Evolutionary conservation across 2,797 vertebrate genomes (phyloP).

Genomic region (Vultur gryphus): DNA sequence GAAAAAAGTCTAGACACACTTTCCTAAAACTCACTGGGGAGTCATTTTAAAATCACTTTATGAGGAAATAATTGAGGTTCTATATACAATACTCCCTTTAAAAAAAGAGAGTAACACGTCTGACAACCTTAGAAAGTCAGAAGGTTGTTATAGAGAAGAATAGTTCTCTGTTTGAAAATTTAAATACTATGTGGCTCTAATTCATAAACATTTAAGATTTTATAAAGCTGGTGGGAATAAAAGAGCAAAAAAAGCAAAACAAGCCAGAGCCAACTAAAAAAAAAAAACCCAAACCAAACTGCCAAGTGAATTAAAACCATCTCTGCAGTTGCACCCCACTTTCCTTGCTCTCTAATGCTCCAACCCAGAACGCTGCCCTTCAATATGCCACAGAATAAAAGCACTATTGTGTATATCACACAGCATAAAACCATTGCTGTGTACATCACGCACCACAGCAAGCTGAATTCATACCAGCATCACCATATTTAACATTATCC

Average conservation of each 20-base stretch:
- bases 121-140: slow-evolving; percentile 61
- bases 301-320: slow-evolving; percentile 26
- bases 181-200: slow-evolving; percentile 59
- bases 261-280: neutral
- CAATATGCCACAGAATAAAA: neutral
- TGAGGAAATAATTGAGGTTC: slow-evolving; percentile 76
- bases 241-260: slow-evolving; percentile 5
- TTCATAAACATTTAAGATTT: slow-evolving; percentile 65
- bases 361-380: neutral
- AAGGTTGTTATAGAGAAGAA: slow-evolving; percentile 62
- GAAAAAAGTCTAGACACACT: slow-evolving; percentile 76
- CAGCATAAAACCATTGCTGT: neutral
- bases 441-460: neutral
- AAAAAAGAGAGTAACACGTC: slow-evolving; percentile 46
- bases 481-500: neutral
- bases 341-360: neutral
- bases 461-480: neutral
- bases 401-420: neutral
- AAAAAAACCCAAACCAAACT: neutral
- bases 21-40: slow-evolving; percentile 73
- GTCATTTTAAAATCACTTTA: slow-evolving; percentile 75
- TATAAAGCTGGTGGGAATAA: slow-evolving; percentile 55
- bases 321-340: neutral
- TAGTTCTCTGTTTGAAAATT: slow-evolving; percentile 62
- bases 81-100: slow-evolving; percentile 65